A percentile compares a stretch with the other conserved stretches of the same genome.
These are phyloP conservation scores for Salmo trutta DNA, from an alignment of 2,797 vertebrate genomes.

Conservation along the genomic window DNA sequence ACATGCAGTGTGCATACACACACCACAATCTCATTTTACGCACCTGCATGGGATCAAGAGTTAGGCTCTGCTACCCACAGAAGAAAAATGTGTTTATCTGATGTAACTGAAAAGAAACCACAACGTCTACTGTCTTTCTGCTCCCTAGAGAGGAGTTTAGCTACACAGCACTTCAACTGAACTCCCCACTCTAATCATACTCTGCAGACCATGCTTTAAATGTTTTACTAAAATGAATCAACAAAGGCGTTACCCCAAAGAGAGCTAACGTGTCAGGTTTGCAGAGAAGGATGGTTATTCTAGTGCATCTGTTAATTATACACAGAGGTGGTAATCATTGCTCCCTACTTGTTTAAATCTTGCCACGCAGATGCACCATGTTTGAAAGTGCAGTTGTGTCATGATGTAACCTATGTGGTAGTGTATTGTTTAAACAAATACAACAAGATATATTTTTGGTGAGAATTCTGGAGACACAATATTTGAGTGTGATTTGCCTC, in stretches of 20 bases:
- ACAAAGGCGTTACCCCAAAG: slow-evolving; percentile 62
- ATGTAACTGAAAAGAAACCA: slow-evolving; percentile 66
- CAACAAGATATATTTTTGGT: neutral
- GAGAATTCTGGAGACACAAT: neutral
- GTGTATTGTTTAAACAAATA: slow-evolving; percentile 1
- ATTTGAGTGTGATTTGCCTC: neutral
- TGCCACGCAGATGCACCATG: neutral
- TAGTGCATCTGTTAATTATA: slow-evolving; percentile 19
- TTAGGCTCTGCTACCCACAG: slow-evolving; percentile 30
- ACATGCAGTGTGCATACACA: slow-evolving; percentile 20
- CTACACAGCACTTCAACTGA: slow-evolving; percentile 63
- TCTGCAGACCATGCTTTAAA: slow-evolving; percentile 57
- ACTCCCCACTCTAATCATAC: slow-evolving; percentile 55
- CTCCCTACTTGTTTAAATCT: neutral
- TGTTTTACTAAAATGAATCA: slow-evolving; percentile 34
- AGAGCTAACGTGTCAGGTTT: slow-evolving; percentile 53
- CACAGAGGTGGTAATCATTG: slow-evolving; percentile 9
- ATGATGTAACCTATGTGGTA: neutral
- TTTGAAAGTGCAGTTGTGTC: neutral
- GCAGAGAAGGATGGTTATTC: slow-evolving; percentile 32
- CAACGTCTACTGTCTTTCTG: slow-evolving; percentile 52
- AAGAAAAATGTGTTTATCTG: slow-evolving; percentile 49
- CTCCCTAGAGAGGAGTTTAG: slow-evolving; percentile 52
- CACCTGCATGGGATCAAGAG: slow-evolving; percentile 41
- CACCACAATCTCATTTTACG: slow-evolving; percentile 30